phyloP scores from a whole-genome alignment of 2,797 vertebrate species.

The Synaphobranchus kaupii region DNA sequence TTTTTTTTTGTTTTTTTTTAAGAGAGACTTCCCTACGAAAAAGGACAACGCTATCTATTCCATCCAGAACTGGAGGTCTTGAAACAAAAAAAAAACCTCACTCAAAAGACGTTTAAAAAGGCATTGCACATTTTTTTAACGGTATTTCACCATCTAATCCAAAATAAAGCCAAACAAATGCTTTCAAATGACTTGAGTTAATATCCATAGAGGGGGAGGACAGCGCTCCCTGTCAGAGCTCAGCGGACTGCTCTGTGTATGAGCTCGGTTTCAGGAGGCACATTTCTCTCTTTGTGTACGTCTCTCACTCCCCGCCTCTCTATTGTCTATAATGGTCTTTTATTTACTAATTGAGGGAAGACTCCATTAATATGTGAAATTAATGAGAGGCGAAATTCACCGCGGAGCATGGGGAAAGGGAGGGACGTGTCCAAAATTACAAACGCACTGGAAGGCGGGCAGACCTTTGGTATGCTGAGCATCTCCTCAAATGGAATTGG shows the following conservation, averaged over 20 bases:
- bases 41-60: neutral
- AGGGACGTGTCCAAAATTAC: slow-evolving; percentile 40
- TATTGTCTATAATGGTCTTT: slow-evolving; percentile 25
- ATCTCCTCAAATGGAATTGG: slow-evolving; percentile 36
- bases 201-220: neutral
- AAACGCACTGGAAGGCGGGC: slow-evolving; percentile 27
- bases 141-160: neutral
- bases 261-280: neutral
- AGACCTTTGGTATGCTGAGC: slow-evolving; percentile 40
- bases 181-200: neutral
- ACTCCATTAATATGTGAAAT: slow-evolving; percentile 52
- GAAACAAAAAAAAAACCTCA: neutral
- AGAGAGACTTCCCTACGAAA: neutral
- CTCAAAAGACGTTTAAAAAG: neutral
- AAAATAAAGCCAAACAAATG: neutral
- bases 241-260: neutral
- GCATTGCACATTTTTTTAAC: neutral
- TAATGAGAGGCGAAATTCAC: slow-evolving; percentile 41
- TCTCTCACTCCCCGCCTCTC: neutral
- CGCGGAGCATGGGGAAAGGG: slow-evolving; percentile 27
- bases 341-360: slow-evolving; percentile 50
- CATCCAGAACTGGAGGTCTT: neutral
- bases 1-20: neutral
- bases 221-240: neutral
- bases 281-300: neutral